A percentile compares a stretch with the other conserved stretches of the same genome.
Conservation (phyloP, 2,888 invertebrate genomes). For the Pristionchus arcanus region DNA sequence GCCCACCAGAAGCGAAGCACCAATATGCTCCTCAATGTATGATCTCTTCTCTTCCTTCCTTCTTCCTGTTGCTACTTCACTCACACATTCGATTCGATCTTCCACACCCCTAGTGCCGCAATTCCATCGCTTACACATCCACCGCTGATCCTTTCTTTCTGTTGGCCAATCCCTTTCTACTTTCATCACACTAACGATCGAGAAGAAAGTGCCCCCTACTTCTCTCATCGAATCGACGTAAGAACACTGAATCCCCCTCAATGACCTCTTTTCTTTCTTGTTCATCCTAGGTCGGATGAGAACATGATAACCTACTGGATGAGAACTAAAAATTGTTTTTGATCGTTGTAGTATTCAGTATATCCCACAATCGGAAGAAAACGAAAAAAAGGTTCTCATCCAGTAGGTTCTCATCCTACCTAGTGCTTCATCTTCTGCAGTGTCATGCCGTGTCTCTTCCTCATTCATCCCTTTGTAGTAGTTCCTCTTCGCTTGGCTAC, state of each 20-base stretch:
- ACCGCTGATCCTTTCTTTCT: not conserved
- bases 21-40: constrained; percentile 75
- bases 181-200: constrained; percentile 44
- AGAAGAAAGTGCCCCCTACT: not conserved
- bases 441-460: constrained; percentile 12
- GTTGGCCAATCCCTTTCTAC: constrained; percentile 44
- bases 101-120: not conserved
- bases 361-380: too few species aligned
- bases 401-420: not conserved
- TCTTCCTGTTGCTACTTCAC: not conserved
- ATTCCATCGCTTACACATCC: constrained; percentile 5
- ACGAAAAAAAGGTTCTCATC: too few species aligned
- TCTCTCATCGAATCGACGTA: not conserved
- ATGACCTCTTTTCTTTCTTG: not conserved
- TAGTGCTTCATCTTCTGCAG: not conserved
- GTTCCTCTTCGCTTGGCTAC: not conserved
- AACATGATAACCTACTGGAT: too few species aligned
- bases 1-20: constrained; percentile 75
- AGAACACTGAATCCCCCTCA: constrained; percentile 19
- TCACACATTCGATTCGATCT: not conserved
- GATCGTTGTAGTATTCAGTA: too few species aligned
- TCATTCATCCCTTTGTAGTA: not conserved
- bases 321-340: too few species aligned
- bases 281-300: not conserved
- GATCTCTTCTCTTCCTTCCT: constrained; percentile 18